Percentiles rank a stretch among this genome's conserved stretches.
Evolutionary conservation across 2,888 invertebrate genomes (phyloP).

Genomic region (Sphaerophoria rueppellii): DNA sequence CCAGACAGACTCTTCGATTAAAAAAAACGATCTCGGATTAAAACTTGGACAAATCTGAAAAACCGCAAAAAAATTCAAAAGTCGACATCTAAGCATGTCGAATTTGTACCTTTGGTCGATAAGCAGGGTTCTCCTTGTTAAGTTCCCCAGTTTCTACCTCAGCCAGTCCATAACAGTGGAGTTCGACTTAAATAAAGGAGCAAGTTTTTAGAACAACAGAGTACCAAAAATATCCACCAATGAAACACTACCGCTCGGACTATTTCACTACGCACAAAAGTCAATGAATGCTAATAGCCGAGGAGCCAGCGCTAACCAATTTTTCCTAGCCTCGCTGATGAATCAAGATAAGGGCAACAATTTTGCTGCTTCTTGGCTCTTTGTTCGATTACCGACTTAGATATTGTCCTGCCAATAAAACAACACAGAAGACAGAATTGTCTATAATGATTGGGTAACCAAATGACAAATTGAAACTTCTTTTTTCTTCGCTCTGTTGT

Average conservation of each 20-base stretch:
- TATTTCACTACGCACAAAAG: constrained; percentile 31
- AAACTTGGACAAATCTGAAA: too few relatives aligned
- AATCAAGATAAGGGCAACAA: constrained; percentile 60
- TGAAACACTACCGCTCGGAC: background rate
- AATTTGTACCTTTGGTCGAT: too few relatives aligned
- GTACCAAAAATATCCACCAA: background rate
- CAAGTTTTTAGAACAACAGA: too few relatives aligned
- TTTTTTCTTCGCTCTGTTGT: background rate
- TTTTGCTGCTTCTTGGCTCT: constrained; percentile 16
- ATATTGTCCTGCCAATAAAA: constrained; percentile 58
- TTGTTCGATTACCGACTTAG: constrained; percentile 41
- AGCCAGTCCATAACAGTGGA: too few relatives aligned
- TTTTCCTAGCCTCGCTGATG: background rate
- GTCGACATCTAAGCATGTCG: too few relatives aligned
- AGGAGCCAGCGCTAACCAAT: constrained; percentile 16
- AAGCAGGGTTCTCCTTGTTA: too few relatives aligned
- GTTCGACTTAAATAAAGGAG: too few relatives aligned
- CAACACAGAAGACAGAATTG: constrained; percentile 5
- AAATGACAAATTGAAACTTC: constrained; percentile 61
- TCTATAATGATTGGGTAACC: constrained; percentile 47
- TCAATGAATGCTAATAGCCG: constrained; percentile 33
- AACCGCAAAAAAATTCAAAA: too few relatives aligned
- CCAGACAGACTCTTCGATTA: too few relatives aligned
- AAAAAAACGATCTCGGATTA: too few relatives aligned
- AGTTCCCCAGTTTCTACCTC: too few relatives aligned